Evolutionary conservation across 2,113 vertebrate genomes (phyloP).

Genomic region (Jacana jacana): DNA sequence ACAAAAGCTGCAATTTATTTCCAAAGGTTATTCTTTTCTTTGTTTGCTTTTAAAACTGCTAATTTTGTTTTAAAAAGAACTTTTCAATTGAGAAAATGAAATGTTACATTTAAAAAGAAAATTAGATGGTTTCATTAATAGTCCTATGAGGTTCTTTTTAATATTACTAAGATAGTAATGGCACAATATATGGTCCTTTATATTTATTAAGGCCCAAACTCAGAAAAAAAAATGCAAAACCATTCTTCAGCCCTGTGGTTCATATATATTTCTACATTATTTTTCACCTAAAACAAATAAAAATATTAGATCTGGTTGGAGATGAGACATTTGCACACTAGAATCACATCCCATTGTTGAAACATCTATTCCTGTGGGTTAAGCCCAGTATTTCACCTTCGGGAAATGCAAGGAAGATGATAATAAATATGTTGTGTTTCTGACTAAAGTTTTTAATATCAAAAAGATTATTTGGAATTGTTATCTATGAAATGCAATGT

Average conservation of each 20-base stretch:
- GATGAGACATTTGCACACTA: neutral
- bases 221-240: neutral
- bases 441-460: neutral
- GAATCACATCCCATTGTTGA: neutral
- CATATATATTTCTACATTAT: neutral
- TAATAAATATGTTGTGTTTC: neutral
- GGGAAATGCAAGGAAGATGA: neutral
- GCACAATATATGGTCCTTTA: neutral
- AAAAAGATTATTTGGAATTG: neutral
- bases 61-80: neutral
- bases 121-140: rapidly evolving
- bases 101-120: neutral
- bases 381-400: neutral
- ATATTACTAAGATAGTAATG: neutral
- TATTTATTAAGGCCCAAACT: neutral
- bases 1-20: neutral
- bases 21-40: neutral
- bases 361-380: neutral
- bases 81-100: neutral
- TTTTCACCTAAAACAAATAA: neutral
- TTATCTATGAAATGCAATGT: neutral
- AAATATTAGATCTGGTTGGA: neutral
- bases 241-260: neutral
- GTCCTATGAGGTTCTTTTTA: neutral
- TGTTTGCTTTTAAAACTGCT: neutral